Base-by-base conservation (phyloP, 2,888 invertebrate genomes). In the Adineta ricciae region DNA sequence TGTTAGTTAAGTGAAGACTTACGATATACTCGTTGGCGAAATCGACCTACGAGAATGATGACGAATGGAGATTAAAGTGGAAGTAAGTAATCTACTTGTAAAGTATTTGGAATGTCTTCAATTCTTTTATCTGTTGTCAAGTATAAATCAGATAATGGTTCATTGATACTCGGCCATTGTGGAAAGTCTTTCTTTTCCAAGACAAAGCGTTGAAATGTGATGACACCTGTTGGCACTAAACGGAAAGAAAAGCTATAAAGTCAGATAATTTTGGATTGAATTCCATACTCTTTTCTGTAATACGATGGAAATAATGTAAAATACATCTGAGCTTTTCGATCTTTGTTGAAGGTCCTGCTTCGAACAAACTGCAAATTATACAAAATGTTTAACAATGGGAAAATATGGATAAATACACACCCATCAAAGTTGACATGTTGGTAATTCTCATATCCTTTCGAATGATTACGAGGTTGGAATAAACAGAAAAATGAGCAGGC, bases 401-500 rank as follows among this genome's bases (percentile, higher is more conserved):
- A n/a, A 11, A 78, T 41, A 1, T 14, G 32, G 16, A 19, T 1
- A n/a, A 19, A 5, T 19, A 46, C 73, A 21, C 24, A 78, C 73
- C 2, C 21, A 41, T 38, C 24, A n/a, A 78, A 78, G 41, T 78
- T 78, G 0, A 16, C 24, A 78, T 32, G 38, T n/a, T 78, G 73
- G 38, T 41, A 78, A 1, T 21, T 38, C 9, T 38, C 19, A 21
- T 36, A 36, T 41, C 14, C 32, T 46, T 46, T 46, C 46, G 8
- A 46, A 11, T 8, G 46, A 41, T 19, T 9, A 5, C 95, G 92
- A 87, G 94, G 92, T 0, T 97, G 96, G 91, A 95, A 97, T 54
- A 97, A 97, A 90, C 96, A 96, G 88, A 98, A 93, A 91, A 98
- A 97, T 24, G 95, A 96, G 91, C 97, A 96, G 0, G 97, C 96